Conservation (phyloP, 2,888 invertebrate species). For the Epinotia ramella region DNA sequence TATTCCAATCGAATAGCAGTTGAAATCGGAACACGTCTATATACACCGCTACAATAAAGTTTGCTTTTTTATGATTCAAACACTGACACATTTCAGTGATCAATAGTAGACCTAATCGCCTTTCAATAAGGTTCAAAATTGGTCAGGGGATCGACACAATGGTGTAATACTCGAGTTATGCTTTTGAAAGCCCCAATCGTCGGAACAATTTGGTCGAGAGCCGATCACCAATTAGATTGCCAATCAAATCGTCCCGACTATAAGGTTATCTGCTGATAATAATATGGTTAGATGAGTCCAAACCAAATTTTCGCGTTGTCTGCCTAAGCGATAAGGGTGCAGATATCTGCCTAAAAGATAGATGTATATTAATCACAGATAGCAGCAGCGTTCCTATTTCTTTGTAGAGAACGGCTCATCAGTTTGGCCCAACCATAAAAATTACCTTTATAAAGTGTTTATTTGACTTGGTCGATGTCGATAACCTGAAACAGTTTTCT, state of each 20-base stretch:
- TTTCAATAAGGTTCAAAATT: not conserved
- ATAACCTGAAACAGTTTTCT: too few relatives aligned
- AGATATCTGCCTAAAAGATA: too few relatives aligned
- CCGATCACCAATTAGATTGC: not conserved
- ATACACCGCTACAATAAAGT: not conserved
- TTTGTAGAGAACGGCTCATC: too few relatives aligned
- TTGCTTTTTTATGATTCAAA: too few relatives aligned
- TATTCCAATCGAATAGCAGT: conserved; percentile 19
- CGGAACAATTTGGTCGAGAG: not conserved
- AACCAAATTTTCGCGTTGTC: too few relatives aligned
- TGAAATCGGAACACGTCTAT: conserved; percentile 15
- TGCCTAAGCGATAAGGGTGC: too few relatives aligned
- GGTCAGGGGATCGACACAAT: not conserved
- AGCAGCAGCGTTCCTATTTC: too few relatives aligned
- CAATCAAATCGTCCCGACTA: not conserved
- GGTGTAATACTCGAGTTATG: not conserved
- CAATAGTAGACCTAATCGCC: not conserved
- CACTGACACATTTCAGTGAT: not conserved
- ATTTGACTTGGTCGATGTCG: too few relatives aligned
- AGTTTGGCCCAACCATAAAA: too few relatives aligned
- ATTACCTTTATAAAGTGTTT: too few relatives aligned
- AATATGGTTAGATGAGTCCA: not conserved
- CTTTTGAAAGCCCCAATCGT: not conserved
- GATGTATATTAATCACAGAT: too few relatives aligned
- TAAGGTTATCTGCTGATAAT: not conserved